phyloP scores from a whole-genome alignment of 2,797 vertebrate species.

The Muscicapa comitata region DNA sequence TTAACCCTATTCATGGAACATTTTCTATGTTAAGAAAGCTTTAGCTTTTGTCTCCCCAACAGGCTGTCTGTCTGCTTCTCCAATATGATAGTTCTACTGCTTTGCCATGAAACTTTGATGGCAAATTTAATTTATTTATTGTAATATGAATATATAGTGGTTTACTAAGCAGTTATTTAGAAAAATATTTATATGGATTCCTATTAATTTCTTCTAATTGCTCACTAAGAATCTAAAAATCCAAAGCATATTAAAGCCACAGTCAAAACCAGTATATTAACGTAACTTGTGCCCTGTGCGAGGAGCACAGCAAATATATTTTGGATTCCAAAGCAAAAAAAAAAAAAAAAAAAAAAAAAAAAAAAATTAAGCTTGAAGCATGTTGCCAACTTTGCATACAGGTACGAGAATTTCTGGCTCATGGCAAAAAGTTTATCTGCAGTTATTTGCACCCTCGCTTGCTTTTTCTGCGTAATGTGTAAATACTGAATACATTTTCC shows the following conservation, averaged over 20 bases:
- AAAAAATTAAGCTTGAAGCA: neutral
- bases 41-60: constrained; percentile 46
- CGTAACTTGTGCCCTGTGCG: neutral
- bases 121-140: neutral
- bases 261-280: neutral
- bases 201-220: constrained; percentile 7
- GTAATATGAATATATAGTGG: neutral
- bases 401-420: neutral
- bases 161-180: neutral
- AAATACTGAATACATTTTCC: neutral
- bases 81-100: neutral
- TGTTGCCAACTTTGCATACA: neutral
- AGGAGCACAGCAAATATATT: neutral
- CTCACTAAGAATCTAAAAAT: neutral
- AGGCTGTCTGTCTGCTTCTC: constrained; percentile 38
- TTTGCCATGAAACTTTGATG: constrained; percentile 1
- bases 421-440: constrained; percentile 34
- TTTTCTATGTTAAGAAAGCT: constrained; percentile 56
- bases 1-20: constrained; percentile 55
- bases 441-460: neutral
- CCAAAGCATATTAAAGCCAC: neutral
- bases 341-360: neutral
- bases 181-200: neutral
- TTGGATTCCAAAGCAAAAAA: neutral
- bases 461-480: neutral